Evolutionary conservation across 1,140 invertebrate genomes (phyloP).

Genomic region (Zophobas atratus): DNA sequence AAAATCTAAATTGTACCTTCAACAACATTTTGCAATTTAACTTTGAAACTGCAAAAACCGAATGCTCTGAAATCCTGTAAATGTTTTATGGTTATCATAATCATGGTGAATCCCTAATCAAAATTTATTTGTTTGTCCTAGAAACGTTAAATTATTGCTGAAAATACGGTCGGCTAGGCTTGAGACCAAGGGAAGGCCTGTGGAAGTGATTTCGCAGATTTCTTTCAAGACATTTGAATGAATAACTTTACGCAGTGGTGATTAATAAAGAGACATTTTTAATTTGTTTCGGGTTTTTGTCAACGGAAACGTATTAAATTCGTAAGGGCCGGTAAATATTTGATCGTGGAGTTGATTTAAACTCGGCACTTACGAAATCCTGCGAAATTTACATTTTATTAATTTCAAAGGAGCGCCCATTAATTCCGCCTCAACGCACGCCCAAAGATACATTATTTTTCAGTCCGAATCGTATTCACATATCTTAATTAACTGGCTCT

Average conservation of each 20-base stretch:
- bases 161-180: no score
- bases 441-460: conserved; percentile 16
- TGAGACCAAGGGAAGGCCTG: neutral
- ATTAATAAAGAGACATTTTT: conserved; percentile 47
- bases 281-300: conserved; percentile 47
- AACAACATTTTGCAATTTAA: no score
- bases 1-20: no score
- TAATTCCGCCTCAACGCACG: neutral
- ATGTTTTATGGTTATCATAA: no score
- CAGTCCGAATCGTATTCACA: conserved; percentile 14
- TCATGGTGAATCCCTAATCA: no score
- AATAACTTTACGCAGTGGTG: conserved; percentile 33
- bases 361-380: conserved; percentile 34
- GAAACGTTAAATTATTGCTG: no score
- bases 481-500: conserved; percentile 33
- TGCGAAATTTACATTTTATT: conserved; percentile 35
- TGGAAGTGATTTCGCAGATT: conserved; percentile 42
- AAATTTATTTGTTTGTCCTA: no score
- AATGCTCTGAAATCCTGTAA: no score
- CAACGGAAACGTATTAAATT: conserved; percentile 44
- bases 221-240: conserved; percentile 28
- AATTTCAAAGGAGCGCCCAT: conserved; percentile 19
- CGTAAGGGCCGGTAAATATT: conserved; percentile 44
- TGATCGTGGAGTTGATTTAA: conserved; percentile 40
- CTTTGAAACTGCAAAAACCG: no score